These are phyloP conservation scores for Drosophila silvestris DNA, from an alignment of 2,888 invertebrate species.

Conservation along the genomic window DNA sequence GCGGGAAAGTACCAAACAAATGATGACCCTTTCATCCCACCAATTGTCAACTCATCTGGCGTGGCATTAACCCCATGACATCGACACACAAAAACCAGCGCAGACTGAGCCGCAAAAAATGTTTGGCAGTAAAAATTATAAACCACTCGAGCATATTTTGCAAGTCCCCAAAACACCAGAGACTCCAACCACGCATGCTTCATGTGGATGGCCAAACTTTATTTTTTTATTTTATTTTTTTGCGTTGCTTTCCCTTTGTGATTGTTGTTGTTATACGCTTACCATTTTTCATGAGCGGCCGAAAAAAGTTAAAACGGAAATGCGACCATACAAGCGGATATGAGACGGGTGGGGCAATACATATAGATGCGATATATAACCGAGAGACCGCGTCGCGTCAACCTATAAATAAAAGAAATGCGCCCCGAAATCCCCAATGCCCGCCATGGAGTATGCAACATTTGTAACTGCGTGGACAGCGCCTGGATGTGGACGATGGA, in stretches of 20 bases:
- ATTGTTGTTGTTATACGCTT: slow-evolving; percentile 28
- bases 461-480: slow-evolving; percentile 49
- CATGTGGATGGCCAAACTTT: slow-evolving; percentile 42
- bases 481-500: slow-evolving; percentile 31
- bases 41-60: slow-evolving; percentile 71
- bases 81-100: slow-evolving; percentile 29
- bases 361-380: slow-evolving; percentile 64
- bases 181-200: slow-evolving; percentile 13
- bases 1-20: slow-evolving; percentile 63
- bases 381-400: slow-evolving; percentile 66
- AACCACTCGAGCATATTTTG: slow-evolving; percentile 76
- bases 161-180: slow-evolving; percentile 49
- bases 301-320: slow-evolving; percentile 78
- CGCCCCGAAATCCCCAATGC: slow-evolving; percentile 50
- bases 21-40: slow-evolving; percentile 63
- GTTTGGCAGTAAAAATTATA: slow-evolving; percentile 72
- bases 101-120: slow-evolving; percentile 57
- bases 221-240: neutral
- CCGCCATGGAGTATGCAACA: slow-evolving; percentile 58
- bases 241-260: slow-evolving; percentile 4
- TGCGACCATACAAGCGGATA: slow-evolving; percentile 81
- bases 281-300: slow-evolving; percentile 60
- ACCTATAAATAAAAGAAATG: slow-evolving; percentile 72
- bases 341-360: slow-evolving; percentile 50
- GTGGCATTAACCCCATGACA: slow-evolving; percentile 68